These are phyloP conservation scores for Tribolium castaneum DNA, from an alignment of 1,140 invertebrate genomes.

Conservation along the genomic window DNA sequence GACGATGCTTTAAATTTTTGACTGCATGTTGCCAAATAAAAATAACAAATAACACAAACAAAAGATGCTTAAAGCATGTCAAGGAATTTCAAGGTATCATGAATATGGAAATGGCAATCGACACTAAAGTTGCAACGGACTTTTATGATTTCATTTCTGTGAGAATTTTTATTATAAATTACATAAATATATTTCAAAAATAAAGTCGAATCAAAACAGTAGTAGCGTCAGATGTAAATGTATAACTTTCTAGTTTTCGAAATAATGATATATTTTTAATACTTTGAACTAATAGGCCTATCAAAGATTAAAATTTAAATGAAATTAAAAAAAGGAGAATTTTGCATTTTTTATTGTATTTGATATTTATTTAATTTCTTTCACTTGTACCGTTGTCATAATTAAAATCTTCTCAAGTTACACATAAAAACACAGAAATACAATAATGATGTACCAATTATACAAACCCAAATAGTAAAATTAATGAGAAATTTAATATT, in stretches of 20 bases:
- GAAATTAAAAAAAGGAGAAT: too few relatives aligned
- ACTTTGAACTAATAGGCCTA: too few relatives aligned
- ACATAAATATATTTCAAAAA: too few relatives aligned
- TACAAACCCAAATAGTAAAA: background rate
- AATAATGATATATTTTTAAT: too few relatives aligned
- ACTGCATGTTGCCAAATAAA: background rate
- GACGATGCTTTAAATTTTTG: background rate
- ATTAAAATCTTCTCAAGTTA: background rate
- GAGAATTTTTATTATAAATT: background rate
- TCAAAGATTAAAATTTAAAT: too few relatives aligned
- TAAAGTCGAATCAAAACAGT: background rate
- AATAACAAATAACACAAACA: background rate
- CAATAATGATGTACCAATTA: background rate
- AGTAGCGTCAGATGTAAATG: too few relatives aligned
- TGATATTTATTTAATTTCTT: too few relatives aligned
- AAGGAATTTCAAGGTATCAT: background rate
- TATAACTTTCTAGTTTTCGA: too few relatives aligned
- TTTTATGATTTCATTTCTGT: background rate
- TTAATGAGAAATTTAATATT: background rate
- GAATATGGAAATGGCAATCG: background rate
- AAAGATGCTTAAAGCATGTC: background rate
- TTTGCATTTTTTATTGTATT: too few relatives aligned
- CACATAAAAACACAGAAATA: background rate
- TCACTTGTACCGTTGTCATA: background rate
- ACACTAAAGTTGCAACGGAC: background rate